These are phyloP conservation scores for Tapera naevia DNA, from an alignment of 2,797 vertebrate species.

Conservation along the genomic window DNA sequence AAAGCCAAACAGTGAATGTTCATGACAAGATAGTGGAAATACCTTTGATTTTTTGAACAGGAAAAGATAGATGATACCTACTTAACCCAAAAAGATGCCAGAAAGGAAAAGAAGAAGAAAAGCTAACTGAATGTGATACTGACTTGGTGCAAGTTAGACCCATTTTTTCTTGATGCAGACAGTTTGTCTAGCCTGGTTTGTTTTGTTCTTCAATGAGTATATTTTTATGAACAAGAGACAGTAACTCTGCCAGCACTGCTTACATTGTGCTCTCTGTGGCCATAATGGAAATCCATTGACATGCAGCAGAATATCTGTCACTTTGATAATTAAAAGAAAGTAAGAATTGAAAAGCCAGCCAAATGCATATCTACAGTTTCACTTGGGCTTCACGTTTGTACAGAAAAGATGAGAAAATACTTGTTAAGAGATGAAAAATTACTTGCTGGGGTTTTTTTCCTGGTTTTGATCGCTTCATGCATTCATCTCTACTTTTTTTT, in stretches of 20 bases:
- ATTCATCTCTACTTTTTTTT: not conserved
- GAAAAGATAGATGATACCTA: not conserved
- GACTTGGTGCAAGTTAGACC: not conserved
- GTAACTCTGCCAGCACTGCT: not conserved
- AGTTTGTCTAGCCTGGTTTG: not conserved
- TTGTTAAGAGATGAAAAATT: not conserved
- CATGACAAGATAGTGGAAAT: not conserved
- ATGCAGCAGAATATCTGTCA: not conserved
- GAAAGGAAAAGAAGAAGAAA: not conserved
- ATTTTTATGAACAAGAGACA: not conserved
- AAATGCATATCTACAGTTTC: rapidly evolving
- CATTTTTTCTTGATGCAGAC: not conserved
- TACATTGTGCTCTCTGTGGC: not conserved
- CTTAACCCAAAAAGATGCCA: not conserved
- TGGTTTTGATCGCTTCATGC: not conserved
- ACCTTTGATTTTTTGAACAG: not conserved
- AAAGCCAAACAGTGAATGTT: not conserved
- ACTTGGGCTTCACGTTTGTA: not conserved
- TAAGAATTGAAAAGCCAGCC: not conserved
- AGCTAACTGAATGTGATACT: not conserved
- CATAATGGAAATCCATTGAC: not conserved
- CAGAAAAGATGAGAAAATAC: conserved; percentile 11
- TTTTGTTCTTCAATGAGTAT: not conserved
- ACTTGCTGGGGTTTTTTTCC: rapidly evolving
- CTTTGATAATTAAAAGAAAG: not conserved